Percentiles rank a stretch among this genome's conserved stretches.
Conservation (phyloP, 1,140 invertebrate genomes). For the Drosophila parabipectinata region DNA sequence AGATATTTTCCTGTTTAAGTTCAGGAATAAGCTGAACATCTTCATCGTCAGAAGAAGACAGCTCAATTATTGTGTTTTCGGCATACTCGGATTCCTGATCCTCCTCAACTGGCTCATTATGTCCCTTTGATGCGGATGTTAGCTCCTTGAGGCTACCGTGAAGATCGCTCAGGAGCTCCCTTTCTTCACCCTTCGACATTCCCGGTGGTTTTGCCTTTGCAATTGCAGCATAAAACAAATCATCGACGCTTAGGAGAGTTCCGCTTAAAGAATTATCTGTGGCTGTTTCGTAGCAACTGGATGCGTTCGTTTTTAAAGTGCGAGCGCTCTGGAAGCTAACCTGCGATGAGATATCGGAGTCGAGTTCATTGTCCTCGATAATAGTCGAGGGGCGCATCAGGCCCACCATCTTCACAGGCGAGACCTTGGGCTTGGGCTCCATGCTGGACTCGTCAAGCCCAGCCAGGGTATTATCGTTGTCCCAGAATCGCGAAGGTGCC, state of each 20-base stretch:
- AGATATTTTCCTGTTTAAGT: slow-evolving; percentile 13
- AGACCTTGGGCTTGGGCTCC: slow-evolving; percentile 33
- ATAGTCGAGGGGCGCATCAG: slow-evolving; percentile 78
- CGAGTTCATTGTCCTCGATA: slow-evolving; percentile 62
- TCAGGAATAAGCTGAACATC: slow-evolving; percentile 18
- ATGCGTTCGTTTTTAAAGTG: slow-evolving; percentile 53
- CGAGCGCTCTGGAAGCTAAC: slow-evolving; percentile 61
- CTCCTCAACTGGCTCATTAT: neutral
- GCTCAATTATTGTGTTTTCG: slow-evolving; percentile 57
- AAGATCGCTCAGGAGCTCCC: slow-evolving; percentile 50
- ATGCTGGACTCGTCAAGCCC: neutral
- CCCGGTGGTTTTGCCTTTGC: slow-evolving; percentile 49
- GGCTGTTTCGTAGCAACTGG: slow-evolving; percentile 74
- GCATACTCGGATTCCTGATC: slow-evolving; percentile 9
- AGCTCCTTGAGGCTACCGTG: slow-evolving; percentile 49
- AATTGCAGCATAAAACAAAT: slow-evolving; percentile 70
- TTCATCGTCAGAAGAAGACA: slow-evolving; percentile 57
- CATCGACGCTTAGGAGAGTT: slow-evolving; percentile 57
- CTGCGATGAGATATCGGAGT: slow-evolving; percentile 54
- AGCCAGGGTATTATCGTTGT: slow-evolving; percentile 45
- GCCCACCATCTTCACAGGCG: slow-evolving; percentile 79
- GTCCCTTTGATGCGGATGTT: neutral
- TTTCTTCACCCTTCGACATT: slow-evolving; percentile 48
- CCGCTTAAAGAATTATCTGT: slow-evolving; percentile 55
- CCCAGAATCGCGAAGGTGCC: slow-evolving; percentile 75